Conservation (phyloP, 2,113 vertebrate species). For the Sturnira hondurensis region DNA sequence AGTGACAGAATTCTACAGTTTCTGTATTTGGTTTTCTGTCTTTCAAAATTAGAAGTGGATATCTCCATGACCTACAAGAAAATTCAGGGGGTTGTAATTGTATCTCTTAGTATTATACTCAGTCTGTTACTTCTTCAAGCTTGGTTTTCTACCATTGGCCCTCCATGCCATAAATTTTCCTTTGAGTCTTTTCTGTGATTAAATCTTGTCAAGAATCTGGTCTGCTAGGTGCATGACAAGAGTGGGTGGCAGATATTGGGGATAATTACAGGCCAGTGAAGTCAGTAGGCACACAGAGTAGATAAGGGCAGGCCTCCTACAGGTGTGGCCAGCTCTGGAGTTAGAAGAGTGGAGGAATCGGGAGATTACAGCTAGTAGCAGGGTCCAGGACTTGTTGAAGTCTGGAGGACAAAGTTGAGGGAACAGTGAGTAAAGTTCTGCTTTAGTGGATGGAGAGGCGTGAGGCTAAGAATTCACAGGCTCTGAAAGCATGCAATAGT, state of each 20-base stretch:
- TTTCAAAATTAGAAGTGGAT: neutral
- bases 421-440: neutral
- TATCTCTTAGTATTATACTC: neutral
- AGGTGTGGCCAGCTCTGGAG: neutral
- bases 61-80: neutral
- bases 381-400: neutral
- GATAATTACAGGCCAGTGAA: neutral
- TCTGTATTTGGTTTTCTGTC: slow-evolving; percentile 20
- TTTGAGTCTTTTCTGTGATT: slow-evolving; percentile 3
- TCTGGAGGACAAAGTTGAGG: neutral
- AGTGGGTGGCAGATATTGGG: neutral
- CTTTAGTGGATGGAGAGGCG: neutral
- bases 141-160: neutral
- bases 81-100: neutral
- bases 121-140: neutral
- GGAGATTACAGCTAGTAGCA: neutral
- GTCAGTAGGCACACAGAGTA: neutral
- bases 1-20: neutral
- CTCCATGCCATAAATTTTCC: neutral
- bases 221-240: neutral
- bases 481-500: neutral
- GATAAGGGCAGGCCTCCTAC: neutral
- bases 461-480: neutral
- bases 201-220: neutral
- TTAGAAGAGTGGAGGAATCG: neutral